Evolutionary conservation across 2,888 invertebrate species (phyloP).

Genomic region (Troides helena): DNA sequence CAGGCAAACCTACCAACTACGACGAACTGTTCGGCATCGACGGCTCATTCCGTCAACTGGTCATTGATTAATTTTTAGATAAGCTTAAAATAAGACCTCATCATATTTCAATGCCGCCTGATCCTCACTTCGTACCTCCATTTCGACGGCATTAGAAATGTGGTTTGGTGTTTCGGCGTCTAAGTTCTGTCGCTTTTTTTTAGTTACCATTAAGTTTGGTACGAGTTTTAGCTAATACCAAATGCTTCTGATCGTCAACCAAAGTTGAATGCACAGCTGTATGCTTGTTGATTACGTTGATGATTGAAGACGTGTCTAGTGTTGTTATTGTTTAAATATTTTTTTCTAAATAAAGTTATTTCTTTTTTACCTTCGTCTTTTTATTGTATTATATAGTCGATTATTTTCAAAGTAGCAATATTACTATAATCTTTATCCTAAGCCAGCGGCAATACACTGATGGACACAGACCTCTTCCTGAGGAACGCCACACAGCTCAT

Average conservation of each 20-base stretch:
- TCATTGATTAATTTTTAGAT: slow-evolving; percentile 82
- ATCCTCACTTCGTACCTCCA: slow-evolving; percentile 12
- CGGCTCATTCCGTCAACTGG: slow-evolving; percentile 91
- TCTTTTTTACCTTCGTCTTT: slow-evolving; percentile 20
- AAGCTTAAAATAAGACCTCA: slow-evolving; percentile 27
- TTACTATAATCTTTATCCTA: too few relatives aligned
- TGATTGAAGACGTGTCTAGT: slow-evolving; percentile 40
- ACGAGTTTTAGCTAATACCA: slow-evolving; percentile 47
- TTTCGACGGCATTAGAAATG: slow-evolving; percentile 34
- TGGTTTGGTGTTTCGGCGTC: slow-evolving; percentile 35
- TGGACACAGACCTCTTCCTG: too few relatives aligned
- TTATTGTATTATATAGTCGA: background rate
- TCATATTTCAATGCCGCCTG: slow-evolving; percentile 31
- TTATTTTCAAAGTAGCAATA: too few relatives aligned
- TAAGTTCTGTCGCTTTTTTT: slow-evolving; percentile 54
- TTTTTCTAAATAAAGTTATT: slow-evolving; percentile 29
- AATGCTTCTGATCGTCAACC: slow-evolving; percentile 35
- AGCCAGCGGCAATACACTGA: too few relatives aligned
- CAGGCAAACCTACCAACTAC: slow-evolving; percentile 91
- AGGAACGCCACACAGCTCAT: too few relatives aligned
- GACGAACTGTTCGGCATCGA: slow-evolving; percentile 94
- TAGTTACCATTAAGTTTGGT: slow-evolving; percentile 40
- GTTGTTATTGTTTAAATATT: slow-evolving; percentile 26
- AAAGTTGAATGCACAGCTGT: slow-evolving; percentile 60
- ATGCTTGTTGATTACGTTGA: slow-evolving; percentile 44